Conservation (phyloP, 1,140 invertebrate genomes). For the Drosophila neocordata region DNA sequence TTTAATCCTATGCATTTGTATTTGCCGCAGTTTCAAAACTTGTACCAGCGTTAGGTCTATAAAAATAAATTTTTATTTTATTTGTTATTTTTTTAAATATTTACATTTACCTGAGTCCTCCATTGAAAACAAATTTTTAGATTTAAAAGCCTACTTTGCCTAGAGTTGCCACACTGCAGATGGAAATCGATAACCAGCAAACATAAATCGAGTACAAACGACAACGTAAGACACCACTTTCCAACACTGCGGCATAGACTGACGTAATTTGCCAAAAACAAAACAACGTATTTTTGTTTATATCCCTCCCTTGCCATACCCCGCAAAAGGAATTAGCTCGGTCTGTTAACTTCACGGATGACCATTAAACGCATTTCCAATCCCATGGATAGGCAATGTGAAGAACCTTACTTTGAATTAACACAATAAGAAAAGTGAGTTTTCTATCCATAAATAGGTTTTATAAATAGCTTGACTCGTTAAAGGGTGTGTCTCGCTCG, state of each 20-base stretch:
- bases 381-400: constrained; percentile 20
- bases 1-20: constrained; percentile 32
- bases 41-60: constrained; percentile 52
- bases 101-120: constrained; percentile 28
- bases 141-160: too few relatives aligned
- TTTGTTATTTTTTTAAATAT: neutral
- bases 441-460: constrained; percentile 1
- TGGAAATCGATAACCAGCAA: too few relatives aligned
- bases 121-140: too few relatives aligned
- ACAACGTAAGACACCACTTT: neutral
- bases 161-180: too few relatives aligned
- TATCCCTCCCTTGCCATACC: constrained; percentile 24
- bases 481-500: constrained; percentile 26
- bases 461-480: constrained; percentile 14
- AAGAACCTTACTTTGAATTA: constrained; percentile 11
- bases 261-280: constrained; percentile 56
- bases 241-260: constrained; percentile 23
- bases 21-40: constrained; percentile 37
- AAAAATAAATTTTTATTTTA: neutral
- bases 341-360: neutral
- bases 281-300: constrained; percentile 65
- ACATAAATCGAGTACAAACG: neutral
- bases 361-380: neutral
- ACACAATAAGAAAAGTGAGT: constrained; percentile 9
- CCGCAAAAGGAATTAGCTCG: neutral